Conservation (phyloP, 2,888 invertebrate species). For the Phoenoteleia sp. region DNA sequence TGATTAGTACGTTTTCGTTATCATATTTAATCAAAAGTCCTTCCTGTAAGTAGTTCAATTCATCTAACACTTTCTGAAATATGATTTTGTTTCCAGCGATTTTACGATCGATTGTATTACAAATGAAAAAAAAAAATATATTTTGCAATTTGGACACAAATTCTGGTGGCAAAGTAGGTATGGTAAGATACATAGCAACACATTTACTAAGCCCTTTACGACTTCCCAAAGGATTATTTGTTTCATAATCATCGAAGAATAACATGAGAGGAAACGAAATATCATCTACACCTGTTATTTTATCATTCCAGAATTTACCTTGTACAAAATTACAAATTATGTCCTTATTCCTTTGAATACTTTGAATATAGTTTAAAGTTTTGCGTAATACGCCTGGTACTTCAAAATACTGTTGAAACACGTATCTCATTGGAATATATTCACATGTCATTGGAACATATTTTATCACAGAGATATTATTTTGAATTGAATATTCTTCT, state of each 20-base stretch:
- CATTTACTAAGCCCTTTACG: constrained; percentile 49
- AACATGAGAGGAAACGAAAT: constrained; percentile 30
- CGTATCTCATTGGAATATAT: constrained; percentile 54
- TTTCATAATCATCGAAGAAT: too few relatives aligned
- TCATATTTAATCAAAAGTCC: constrained; percentile 42
- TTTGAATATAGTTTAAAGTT: constrained; percentile 58
- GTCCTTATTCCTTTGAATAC: constrained; percentile 27
- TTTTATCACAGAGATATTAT: constrained; percentile 15
- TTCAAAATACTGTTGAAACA: constrained; percentile 59
- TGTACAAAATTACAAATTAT: constrained; percentile 68
- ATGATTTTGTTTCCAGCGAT: constrained; percentile 52
- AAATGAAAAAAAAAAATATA: constrained; percentile 64
- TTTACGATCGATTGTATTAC: constrained; percentile 50
- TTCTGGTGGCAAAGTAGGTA: constrained; percentile 59
- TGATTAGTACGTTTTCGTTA: not conserved
- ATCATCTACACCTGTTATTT: constrained; percentile 20
- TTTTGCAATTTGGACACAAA: constrained; percentile 59
- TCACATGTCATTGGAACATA: constrained; percentile 42
- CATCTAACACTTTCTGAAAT: constrained; percentile 61
- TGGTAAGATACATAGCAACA: constrained; percentile 56
- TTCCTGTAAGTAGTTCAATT: constrained; percentile 42
- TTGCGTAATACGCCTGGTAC: constrained; percentile 43
- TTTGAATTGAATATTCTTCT: constrained; percentile 42
- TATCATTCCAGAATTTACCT: constrained; percentile 56
- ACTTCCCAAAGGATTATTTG: constrained; percentile 66